These are phyloP conservation scores for Aramus guarauna DNA, from an alignment of 2,113 vertebrate species.

Conservation along the genomic window DNA sequence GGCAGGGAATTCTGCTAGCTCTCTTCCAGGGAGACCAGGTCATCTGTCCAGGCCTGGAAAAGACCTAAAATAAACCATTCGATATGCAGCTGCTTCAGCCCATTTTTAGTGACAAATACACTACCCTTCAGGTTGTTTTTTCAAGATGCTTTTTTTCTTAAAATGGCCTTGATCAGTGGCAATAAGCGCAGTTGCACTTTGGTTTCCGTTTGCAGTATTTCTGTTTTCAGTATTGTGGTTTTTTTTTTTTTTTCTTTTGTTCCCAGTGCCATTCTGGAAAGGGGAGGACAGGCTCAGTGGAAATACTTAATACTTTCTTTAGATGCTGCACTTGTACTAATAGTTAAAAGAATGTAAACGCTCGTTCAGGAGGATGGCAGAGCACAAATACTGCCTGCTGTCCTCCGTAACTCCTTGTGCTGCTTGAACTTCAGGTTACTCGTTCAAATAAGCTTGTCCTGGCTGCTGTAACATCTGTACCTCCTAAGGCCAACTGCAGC, in stretches of 20 bases:
- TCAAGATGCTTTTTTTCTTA: background rate
- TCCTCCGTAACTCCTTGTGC: background rate
- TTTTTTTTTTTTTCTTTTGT: no score
- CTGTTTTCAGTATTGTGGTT: background rate
- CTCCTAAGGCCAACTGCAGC: background rate
- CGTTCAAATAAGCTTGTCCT: background rate
- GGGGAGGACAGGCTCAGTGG: background rate
- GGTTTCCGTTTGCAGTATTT: background rate
- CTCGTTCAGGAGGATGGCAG: background rate
- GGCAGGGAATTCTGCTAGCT: background rate
- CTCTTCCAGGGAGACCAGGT: slow-evolving; percentile 4
- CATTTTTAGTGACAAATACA: background rate
- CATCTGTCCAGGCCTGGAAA: slow-evolving; percentile 13
- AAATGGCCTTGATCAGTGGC: background rate
- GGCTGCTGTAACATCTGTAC: background rate
- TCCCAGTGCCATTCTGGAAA: background rate
- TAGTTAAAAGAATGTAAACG: background rate
- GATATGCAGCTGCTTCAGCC: slow-evolving; percentile 8
- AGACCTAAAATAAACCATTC: slow-evolving; percentile 46
- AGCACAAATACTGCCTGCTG: background rate
- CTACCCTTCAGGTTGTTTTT: background rate
- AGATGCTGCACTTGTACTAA: background rate
- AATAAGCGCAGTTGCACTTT: background rate
- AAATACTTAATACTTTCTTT: background rate
- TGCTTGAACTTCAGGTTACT: background rate